Evolutionary conservation across 2,797 vertebrate species (phyloP).

Genomic region (Sebastes nivosus): DNA sequence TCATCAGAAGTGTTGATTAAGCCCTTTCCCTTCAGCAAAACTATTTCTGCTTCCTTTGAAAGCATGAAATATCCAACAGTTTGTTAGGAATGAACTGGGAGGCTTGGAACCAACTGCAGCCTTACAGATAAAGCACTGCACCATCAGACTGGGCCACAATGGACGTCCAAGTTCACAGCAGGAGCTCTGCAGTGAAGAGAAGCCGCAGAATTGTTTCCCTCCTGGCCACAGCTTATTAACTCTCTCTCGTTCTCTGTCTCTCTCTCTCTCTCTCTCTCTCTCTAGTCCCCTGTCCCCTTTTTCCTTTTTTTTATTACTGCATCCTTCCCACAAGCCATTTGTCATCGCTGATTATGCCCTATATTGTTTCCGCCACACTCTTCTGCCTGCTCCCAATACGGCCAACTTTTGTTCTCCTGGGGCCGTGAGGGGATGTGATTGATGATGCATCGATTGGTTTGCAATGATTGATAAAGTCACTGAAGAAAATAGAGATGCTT

Average conservation of each 20-base stretch:
- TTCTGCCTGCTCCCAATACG: neutral
- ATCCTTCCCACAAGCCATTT: slow-evolving; percentile 62
- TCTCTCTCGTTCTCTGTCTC: slow-evolving; percentile 4
- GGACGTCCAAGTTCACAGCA: slow-evolving; percentile 57
- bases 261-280: slow-evolving; percentile 10
- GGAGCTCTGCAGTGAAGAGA: slow-evolving; percentile 49
- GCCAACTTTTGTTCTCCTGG: neutral
- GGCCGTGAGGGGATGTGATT: neutral
- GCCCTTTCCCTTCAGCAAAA: neutral
- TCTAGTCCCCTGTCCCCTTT: neutral
- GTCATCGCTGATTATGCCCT: slow-evolving; percentile 57
- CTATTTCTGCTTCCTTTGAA: neutral
- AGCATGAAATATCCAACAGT: slow-evolving; percentile 18
- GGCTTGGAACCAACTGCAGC: slow-evolving; percentile 31
- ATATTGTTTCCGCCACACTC: slow-evolving; percentile 17
- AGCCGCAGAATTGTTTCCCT: slow-evolving; percentile 53
- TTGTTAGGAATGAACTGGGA: slow-evolving; percentile 11
- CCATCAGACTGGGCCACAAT: slow-evolving; percentile 35
- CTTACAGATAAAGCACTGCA: slow-evolving; percentile 48
- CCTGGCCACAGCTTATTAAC: slow-evolving; percentile 48
- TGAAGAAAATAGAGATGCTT: neutral
- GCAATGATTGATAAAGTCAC: neutral
- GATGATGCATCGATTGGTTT: neutral
- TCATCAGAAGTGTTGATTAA: neutral
- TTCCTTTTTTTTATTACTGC: slow-evolving; percentile 20